Evolutionary conservation across 1,140 invertebrate species (phyloP).

Genomic region (Bombyx mandarina): DNA sequence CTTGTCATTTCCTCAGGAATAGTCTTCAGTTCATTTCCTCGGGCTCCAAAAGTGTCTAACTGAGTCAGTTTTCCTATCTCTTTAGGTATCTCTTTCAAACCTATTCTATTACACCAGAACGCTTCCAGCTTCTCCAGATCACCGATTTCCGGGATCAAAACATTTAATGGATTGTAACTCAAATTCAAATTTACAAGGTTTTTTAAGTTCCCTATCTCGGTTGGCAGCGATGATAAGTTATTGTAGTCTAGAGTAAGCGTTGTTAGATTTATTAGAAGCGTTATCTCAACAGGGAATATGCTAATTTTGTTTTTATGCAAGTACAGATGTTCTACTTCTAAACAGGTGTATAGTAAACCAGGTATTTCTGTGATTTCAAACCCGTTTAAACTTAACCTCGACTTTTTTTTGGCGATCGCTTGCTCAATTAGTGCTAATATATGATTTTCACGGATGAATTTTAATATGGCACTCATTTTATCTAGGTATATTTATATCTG

Average conservation of each 20-base stretch:
- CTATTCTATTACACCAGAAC: constrained; percentile 78
- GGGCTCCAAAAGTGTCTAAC: constrained; percentile 78
- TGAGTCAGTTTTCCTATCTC: constrained; percentile 80
- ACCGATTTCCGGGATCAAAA: constrained; percentile 78
- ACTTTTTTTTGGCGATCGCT: constrained; percentile 71
- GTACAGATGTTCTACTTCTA: constrained; percentile 71
- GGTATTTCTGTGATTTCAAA: constrained; percentile 73
- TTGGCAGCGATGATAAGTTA: constrained; percentile 77
- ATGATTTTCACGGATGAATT: constrained; percentile 75
- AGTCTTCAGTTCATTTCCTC: constrained; percentile 72
- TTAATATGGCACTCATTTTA: constrained; percentile 73
- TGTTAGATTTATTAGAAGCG: constrained; percentile 52
- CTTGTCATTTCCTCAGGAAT: constrained; percentile 70
- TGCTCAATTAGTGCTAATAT: constrained; percentile 75
- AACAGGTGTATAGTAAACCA: constrained; percentile 66
- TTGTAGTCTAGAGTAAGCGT: constrained; percentile 75
- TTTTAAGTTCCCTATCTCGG: constrained; percentile 72
- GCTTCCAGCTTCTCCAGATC: constrained; percentile 82
- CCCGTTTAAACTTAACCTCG: constrained; percentile 71
- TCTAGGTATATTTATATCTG: constrained; percentile 37
- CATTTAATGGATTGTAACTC: constrained; percentile 83
- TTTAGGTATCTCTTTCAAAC: constrained; percentile 71
- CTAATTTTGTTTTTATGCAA: constrained; percentile 73
- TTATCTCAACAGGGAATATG: constrained; percentile 56
- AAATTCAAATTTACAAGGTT: constrained; percentile 85